phyloP scores from a whole-genome alignment of 2,888 invertebrate species.

The Alloscopus bannaensis region DNA sequence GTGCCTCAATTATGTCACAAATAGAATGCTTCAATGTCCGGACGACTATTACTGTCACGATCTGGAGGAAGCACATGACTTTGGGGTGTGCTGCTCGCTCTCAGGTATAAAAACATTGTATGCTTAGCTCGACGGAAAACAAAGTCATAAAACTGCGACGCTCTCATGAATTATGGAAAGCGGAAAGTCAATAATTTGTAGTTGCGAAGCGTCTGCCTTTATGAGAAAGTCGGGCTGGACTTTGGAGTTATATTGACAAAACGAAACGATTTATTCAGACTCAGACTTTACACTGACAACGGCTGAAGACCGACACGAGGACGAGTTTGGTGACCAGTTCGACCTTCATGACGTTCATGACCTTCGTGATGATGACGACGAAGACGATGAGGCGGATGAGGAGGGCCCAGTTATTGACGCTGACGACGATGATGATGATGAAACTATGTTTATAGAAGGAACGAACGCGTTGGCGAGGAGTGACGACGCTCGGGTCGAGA shows the following conservation, averaged over 20 bases:
- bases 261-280: constrained; percentile 40
- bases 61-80: constrained; percentile 66
- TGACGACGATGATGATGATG: constrained; percentile 33
- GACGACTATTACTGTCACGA: constrained; percentile 74
- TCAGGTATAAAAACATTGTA: constrained; percentile 55
- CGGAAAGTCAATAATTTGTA: not conserved
- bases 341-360: constrained; percentile 49
- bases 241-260: constrained; percentile 5
- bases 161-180: not conserved
- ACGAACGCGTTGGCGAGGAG: constrained; percentile 40
- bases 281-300: constrained; percentile 59
- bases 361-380: constrained; percentile 26
- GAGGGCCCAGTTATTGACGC: too few species aligned
- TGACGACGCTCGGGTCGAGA: constrained; percentile 43
- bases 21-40: constrained; percentile 70
- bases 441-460: constrained; percentile 40
- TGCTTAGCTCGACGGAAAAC: not conserved
- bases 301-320: constrained; percentile 51
- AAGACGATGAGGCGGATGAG: constrained; percentile 26
- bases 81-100: constrained; percentile 73
- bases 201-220: not conserved
- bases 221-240: not conserved
- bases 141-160: not conserved
- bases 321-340: constrained; percentile 19
- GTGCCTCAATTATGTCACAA: not conserved